phyloP scores from a whole-genome alignment of 2,888 invertebrate species.

The Strigamia transsilvanica region DNA sequence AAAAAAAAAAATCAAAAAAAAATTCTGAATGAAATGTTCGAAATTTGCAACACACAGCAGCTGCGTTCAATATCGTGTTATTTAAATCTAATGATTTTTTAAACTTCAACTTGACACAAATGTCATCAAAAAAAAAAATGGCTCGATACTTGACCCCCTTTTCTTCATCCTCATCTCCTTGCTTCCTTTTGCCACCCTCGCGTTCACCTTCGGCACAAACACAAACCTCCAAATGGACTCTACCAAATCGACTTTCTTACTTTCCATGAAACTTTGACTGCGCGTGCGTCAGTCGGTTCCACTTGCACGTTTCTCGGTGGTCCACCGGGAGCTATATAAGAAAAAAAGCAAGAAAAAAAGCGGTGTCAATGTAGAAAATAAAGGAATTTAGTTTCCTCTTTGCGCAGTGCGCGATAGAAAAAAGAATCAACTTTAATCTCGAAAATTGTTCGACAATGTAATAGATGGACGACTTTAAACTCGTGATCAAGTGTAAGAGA shows the following conservation, averaged over 20 bases:
- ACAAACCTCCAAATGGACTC: constrained; percentile 16
- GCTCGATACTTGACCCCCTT: constrained; percentile 3
- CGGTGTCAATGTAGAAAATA: constrained; percentile 9
- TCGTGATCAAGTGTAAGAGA: constrained; percentile 34
- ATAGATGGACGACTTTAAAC: constrained; percentile 24
- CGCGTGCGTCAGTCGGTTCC: constrained; percentile 53
- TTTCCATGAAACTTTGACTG: constrained; percentile 55
- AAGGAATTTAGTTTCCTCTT: not conserved
- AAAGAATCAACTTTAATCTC: constrained; percentile 23
- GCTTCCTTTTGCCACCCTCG: too few species aligned
- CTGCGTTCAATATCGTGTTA: not conserved
- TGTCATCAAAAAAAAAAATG: not conserved
- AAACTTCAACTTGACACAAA: not conserved
- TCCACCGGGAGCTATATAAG: constrained; percentile 54
- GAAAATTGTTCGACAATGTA: not conserved
- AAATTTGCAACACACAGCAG: not conserved
- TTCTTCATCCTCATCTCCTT: not conserved
- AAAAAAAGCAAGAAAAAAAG: not conserved
- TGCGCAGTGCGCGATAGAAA: not conserved
- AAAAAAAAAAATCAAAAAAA: not conserved
- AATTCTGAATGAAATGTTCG: not conserved
- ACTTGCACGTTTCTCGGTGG: constrained; percentile 54
- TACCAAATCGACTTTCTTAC: constrained; percentile 50
- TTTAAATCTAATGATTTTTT: not conserved
- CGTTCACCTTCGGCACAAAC: not conserved